Base-by-base conservation (phyloP, 2,888 invertebrate genomes). In the Agriopis marginaria region DNA sequence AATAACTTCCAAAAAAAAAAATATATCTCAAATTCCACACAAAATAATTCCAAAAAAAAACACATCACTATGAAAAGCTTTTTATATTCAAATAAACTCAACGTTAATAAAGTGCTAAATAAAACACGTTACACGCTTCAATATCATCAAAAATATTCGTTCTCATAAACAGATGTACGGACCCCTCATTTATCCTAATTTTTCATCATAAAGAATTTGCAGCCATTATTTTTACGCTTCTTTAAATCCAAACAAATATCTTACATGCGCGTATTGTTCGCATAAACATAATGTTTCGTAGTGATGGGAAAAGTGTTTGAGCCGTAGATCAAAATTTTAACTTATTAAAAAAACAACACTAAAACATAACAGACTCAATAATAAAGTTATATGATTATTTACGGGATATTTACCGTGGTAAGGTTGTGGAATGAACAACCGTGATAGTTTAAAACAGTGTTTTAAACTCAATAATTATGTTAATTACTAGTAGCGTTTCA, bases 191-290 rank as follows among this genome's bases (percentile, higher is more conserved):
- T 70, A 60, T 55, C 66, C 63, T 63, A 59, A 70, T 70, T 70
- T 63, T 66, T 66, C 66, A 66, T 60, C 59, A 62, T 51, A 71
- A 68, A 64, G 23, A 68, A 71, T 71, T 71, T 54, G 56, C 71
- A 64, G n/a, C 58, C 61, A 68, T 71, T 68, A 71, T 71, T 65
- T 71, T 71, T 54, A 62, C 64, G 71, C 62, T 61, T 65, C 64
- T 67, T 54, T 58, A 62, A 65, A 67, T 64, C 53, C 67, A 68
- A 64, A 71, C 68, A 71, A 68, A 70, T 70, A 53, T 61, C 49
- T 39, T 70, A 53, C 44, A 60, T 56, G 17, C 11, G 7, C 50
- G 39, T 60, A 56, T 61, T 62, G 14, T 62, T 42, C 42, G 50
- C 11, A 23, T 32, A 45, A 32, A 32, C 44, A 39, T 9, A 6